A percentile compares a stretch with the other conserved stretches of the same genome.
phyloP scores from a whole-genome alignment of 2,797 vertebrate species.

The Sebastes trivittatus region DNA sequence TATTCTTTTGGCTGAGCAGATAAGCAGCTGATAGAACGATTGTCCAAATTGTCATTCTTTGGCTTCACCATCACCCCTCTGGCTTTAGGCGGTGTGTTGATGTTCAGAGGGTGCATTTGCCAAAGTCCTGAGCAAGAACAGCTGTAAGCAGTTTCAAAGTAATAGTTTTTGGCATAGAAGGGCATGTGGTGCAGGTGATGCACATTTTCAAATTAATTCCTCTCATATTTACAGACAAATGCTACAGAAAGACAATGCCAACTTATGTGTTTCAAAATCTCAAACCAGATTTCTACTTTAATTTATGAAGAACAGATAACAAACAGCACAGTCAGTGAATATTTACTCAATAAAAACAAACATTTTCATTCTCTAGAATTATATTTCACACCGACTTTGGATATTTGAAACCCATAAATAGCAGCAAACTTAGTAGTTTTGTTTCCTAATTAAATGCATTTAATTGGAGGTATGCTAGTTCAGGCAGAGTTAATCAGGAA shows the following conservation, averaged over 20 bases:
- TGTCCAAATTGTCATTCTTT: slow-evolving; percentile 32
- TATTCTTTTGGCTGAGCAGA: slow-evolving; percentile 21
- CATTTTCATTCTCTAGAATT: neutral
- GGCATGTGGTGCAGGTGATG: slow-evolving; percentile 48
- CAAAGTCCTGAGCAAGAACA: slow-evolving; percentile 68
- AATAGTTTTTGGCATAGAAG: slow-evolving; percentile 50
- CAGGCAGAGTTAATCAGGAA: neutral
- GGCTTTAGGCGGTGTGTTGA: slow-evolving; percentile 35
- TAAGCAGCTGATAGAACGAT: slow-evolving; percentile 38
- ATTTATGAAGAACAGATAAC: neutral
- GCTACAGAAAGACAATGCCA: neutral
- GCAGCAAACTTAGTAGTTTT: neutral
- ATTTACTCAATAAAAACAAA: neutral
- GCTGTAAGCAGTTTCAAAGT: slow-evolving; percentile 64
- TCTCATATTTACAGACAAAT: slow-evolving; percentile 30
- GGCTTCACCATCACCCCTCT: slow-evolving; percentile 28
- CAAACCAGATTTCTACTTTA: neutral
- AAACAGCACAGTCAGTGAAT: neutral
- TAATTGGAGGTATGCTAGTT: neutral
- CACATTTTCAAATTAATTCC: slow-evolving; percentile 49
- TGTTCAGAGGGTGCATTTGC: slow-evolving; percentile 48
- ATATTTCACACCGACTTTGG: neutral
- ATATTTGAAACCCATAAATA: neutral
- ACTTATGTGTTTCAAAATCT: slow-evolving; percentile 1
- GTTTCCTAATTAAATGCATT: neutral